Conservation (phyloP, 2,797 vertebrate species). For the Spatula clypeata region DNA sequence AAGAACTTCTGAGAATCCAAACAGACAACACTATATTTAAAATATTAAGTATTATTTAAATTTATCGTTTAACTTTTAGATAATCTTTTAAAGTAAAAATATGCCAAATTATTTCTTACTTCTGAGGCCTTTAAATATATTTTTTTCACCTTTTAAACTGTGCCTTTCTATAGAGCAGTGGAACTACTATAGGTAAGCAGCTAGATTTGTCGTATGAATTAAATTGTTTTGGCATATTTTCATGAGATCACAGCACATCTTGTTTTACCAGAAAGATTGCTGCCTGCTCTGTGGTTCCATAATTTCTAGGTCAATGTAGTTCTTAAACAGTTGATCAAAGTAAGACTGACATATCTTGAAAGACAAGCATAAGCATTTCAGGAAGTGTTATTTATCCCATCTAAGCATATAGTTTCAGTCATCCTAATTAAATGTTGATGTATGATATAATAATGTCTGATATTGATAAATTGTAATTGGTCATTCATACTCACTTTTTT, state of each 20-base stretch:
- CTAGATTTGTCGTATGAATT: background rate
- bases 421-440: background rate
- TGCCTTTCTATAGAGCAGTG: background rate
- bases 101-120: background rate
- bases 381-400: background rate
- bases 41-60: background rate
- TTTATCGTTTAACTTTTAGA: background rate
- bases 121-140: background rate
- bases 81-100: background rate
- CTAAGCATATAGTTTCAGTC: background rate
- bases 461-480: background rate
- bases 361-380: constrained; percentile 33
- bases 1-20: background rate
- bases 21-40: background rate
- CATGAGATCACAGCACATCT: constrained; percentile 9
- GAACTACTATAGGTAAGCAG: background rate
- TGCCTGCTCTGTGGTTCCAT: background rate
- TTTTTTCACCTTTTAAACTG: background rate
- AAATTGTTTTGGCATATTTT: background rate
- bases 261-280: constrained; percentile 15
- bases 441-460: background rate
- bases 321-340: constrained; percentile 16
- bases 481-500: background rate
- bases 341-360: background rate
- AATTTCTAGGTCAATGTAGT: constrained; percentile 13